Percentiles rank a stretch among this genome's conserved stretches.
Evolutionary conservation across 2,888 invertebrate genomes (phyloP).

Genomic region (Campoletis raptor): DNA sequence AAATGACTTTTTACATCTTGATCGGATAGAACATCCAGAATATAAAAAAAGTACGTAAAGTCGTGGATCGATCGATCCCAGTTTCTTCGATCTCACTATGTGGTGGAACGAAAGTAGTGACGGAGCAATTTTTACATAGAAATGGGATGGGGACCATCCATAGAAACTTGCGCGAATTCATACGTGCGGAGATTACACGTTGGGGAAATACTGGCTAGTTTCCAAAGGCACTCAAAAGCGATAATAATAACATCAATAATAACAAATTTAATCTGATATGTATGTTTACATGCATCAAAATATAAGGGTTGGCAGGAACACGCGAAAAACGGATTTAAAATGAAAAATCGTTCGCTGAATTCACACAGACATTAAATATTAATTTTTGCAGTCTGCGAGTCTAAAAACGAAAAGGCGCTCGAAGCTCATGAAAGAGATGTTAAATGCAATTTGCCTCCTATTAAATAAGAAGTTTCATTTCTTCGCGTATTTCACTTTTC

Average conservation of each 20-base stretch:
- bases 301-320: background rate
- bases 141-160: background rate
- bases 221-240: conserved; percentile 24
- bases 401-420: background rate
- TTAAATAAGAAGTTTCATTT: background rate
- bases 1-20: background rate
- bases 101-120: background rate
- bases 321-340: conserved; percentile 4
- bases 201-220: conserved; percentile 36
- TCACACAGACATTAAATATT: background rate
- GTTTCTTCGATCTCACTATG: background rate
- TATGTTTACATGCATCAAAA: background rate
- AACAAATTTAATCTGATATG: conserved; percentile 1
- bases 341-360: background rate
- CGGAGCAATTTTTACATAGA: background rate
- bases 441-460: background rate
- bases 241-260: conserved; percentile 36
- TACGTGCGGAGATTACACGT: conserved; percentile 20
- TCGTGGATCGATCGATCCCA: background rate
- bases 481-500: background rate
- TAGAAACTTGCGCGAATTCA: conserved; percentile 24
- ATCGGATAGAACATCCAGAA: background rate
- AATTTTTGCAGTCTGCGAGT: background rate
- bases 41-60: background rate
- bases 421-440: background rate